Percentiles rank a stretch among this genome's conserved stretches.
phyloP scores from a whole-genome alignment of 2,888 invertebrate species.

The Lochmaea capreae region DNA sequence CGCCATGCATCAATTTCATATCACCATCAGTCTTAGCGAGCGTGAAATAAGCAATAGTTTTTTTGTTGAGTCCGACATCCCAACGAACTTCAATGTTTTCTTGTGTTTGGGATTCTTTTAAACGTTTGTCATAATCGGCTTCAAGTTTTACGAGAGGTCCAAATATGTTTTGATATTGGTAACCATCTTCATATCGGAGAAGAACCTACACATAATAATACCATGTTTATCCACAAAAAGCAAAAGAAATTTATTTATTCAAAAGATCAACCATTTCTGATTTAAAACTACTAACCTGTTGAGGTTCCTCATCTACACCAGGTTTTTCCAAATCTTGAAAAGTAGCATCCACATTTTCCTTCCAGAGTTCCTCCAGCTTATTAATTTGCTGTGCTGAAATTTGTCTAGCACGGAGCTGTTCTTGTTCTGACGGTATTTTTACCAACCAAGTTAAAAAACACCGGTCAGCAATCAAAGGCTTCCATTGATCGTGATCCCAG shows the following conservation, averaged over 20 bases:
- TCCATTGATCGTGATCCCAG: conserved; percentile 99
- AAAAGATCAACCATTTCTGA: too few relatives aligned
- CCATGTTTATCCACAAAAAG: not conserved
- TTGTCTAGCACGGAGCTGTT: conserved; percentile 94
- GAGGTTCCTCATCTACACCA: conserved; percentile 97
- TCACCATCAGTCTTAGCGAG: conserved; percentile 98
- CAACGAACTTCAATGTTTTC: conserved; percentile 98
- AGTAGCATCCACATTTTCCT: conserved; percentile 97
- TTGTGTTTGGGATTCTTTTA: conserved; percentile 98
- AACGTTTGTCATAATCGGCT: conserved; percentile 96
- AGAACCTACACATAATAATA: conserved; percentile 54
- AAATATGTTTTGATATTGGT: conserved; percentile 98
- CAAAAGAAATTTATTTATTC: not conserved
- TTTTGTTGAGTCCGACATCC: conserved; percentile 98
- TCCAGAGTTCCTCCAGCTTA: conserved; percentile 98
- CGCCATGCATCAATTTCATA: conserved; percentile 99
- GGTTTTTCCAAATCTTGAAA: conserved; percentile 98
- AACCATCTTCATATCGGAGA: conserved; percentile 95
- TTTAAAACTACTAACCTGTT: conserved; percentile 74
- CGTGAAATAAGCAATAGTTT: conserved; percentile 97
- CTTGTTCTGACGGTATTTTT: conserved; percentile 96
- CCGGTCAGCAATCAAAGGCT: conserved; percentile 96
- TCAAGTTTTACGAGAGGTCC: conserved; percentile 96
- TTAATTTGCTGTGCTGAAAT: conserved; percentile 98
- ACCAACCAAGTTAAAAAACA: conserved; percentile 97